Base-by-base conservation (phyloP, 1,140 invertebrate species). In the Pantala flavescens region DNA sequence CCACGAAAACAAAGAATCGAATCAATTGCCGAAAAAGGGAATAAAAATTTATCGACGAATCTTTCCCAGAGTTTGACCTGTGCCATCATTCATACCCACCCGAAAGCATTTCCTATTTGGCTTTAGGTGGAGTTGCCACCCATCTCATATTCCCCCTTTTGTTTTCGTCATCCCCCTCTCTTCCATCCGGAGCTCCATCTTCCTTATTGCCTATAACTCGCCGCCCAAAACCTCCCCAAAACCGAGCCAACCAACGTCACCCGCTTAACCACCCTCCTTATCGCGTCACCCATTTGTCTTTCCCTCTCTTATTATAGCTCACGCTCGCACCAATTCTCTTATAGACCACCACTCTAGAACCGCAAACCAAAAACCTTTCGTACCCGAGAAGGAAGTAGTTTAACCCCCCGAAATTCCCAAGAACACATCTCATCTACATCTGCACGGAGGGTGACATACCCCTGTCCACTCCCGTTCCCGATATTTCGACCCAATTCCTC, bases 41-140 rank as follows among this genome's bases (percentile, higher is more conserved):
- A 63, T 63, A 63, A 63, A 63, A 63, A 63, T 63, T 63, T 63
- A 63, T 63, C 49, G 49, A 63, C 12, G 49, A 63, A 63, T 63
- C 49, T 63, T 63, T 63, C 49, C 49, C 49, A 3, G 12, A 63
- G 49, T 63, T 63, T 63, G 49, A 63, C 49, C 49, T 14, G 49
- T 21, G 49, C 49, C 49, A 63, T 63, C 49, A 63, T 63, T 63
- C 49, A 63, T 63, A 63, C 49, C 3, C 16, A 7, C 49, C 49
- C 49, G 14, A 19, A 63, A 63, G 49, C 49, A 36, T 63, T 21
- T 63, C 49, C 49, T 63, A 63, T 63, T 63, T 63, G 49, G 49
- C 49, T 21, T 12, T 63, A 63, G 49, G 49, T 63, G 14, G 49
- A 63, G n/a, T 63, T 14, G 1, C n/a, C 49, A 16, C 49, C n/a